Base-by-base conservation (phyloP, 2,113 vertebrate genomes). In the Sceloporus tristichus region DNA sequence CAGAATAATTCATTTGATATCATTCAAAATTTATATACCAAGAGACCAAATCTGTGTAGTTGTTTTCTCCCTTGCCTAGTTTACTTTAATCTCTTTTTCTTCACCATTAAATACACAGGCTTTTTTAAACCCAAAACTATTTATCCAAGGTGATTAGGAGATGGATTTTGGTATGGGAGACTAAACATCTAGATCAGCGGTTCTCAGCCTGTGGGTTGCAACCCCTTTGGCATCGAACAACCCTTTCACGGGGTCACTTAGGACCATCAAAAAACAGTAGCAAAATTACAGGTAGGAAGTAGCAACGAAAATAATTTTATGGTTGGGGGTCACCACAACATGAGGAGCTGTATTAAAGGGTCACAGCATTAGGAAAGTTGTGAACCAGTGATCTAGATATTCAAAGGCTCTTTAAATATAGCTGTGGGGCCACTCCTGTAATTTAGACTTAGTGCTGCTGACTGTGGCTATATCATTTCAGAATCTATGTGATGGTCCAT, bases 1-100 rank as follows among this genome's bases (percentile, higher is more conserved):
- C 1, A 0, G 10, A 92, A 91, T 65, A 93, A 83, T 80, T 89
- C 2, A n/a, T 85, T 78, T 71, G 19, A 54, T 16, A 84, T 27
- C 53, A 56, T 81, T 38, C 48, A 87, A 59, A 18, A 89, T 82
- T 74, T 84, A 88, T 87, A 87, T 27, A 66, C 0, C 40, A 1
- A 66, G 54, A 73, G 53, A 80, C 48, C 25, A 56, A 16, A 40
- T 59, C 38, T 73, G 68, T 42, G 23, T 23, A 59, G 66, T 25
- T 42, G 21, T n/a, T 27, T 70, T 80, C 5, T 59, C 2, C 13
- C 71, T 14, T 0, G 1, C 5, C 53, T 25, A 70, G 13, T 42
- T 68, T 56, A 8, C 14, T 56, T 84, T 6, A 2, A 9, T 2
- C 18, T 85, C 59, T 40, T 82, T 40, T 59, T 16, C 56, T 71